Evolutionary conservation across 1,140 invertebrate genomes (phyloP), one percentile per base, ranked within the genome.

Genomic region (Ceratitis capitata): DNA sequence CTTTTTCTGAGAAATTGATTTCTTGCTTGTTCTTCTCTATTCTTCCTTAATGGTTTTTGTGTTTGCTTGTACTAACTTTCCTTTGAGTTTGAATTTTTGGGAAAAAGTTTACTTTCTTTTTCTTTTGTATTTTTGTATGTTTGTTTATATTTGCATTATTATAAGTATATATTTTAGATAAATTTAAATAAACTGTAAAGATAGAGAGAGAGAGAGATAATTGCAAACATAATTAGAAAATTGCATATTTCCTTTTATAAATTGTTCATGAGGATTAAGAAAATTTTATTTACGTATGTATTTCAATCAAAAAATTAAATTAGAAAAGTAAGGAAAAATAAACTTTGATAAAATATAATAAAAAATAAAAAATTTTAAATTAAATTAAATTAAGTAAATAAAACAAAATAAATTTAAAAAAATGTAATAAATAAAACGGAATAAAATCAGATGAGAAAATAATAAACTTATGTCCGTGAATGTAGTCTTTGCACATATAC

Each of bases 171-270:
- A 19, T 78, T 78, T 42, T 49, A 49, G 26, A 49, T 78, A 78
- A 78, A 82, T 82, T 83, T 49, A 83, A 83, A 83, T 83, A 84
- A 85, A 85, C 85, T 85, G 85, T 32, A 85, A 85, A 61, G 85
- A 85, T 83, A 45, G n/a, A 61, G 19, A 84, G n/a, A 64, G n/a
- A 84, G 19, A 74, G 58, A 84, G 9, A 6, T 3, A 53, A 58
- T 53, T 23, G 58, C 5, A 29, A 61, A 14, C 42, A 29, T 29
- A 53, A 53, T 49, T 51, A 47, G 51, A n/a, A 56, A 56, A 56
- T 9, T 56, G n/a, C 4, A 6, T 23, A n/a, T n/a, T n/a, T n/a
- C n/a, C n/a, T n/a, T n/a, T n/a, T n/a, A n/a, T n/a, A n/a, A n/a
- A n/a, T n/a, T n/a, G n/a, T n/a, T n/a, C n/a, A n/a, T n/a, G n/a